Evolutionary conservation across 2,888 invertebrate species (phyloP), one percentile per base, ranked within the genome.

Genomic region (Orthonychiurus folsomi): DNA sequence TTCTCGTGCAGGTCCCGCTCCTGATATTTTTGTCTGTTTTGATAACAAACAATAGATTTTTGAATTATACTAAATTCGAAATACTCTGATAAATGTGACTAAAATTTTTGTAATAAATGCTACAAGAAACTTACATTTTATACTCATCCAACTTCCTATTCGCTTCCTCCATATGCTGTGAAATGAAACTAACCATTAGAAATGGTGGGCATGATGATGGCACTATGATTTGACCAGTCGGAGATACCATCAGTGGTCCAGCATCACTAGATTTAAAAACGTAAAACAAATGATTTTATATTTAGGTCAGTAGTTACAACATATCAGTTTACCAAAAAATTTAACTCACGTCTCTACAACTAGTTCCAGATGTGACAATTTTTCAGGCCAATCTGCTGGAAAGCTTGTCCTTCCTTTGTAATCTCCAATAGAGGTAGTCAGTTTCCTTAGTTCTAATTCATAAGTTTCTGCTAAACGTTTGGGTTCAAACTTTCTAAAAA

Each of bases 241-340:
- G 93, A 15, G 92, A 92, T 27, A 95, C 82, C 88, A 93, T 93
- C 62, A 95, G 76, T 0, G 94, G 94, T 0, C 94, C 94, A 2
- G 93, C 89, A 77, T 93, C 93, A 24, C 93, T 93, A 79, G 21
- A 79, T 78, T 59, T 56, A 21, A 58, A 61, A 53, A 59, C 59
- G 47, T 53, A 27, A 26, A 28, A n/a, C n/a, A n/a, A 21, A 47
- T 47, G 12, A 9, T 24, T n/a, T 58, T 21, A 5, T 47, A n/a
- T 15, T 47, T 59, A 48, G 20, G 12, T 47, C 47, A n/a, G n/a
- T n/a, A n/a, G n/a, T n/a, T n/a, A n/a, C n/a, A n/a, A n/a, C n/a
- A n/a, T n/a, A n/a, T n/a, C n/a, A n/a, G n/a, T n/a, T n/a, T n/a
- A n/a, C n/a, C n/a, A n/a, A n/a, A n/a, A n/a, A n/a, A n/a, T n/a